phyloP scores from a whole-genome alignment of 1,140 invertebrate species.

The Cylas formicarius region DNA sequence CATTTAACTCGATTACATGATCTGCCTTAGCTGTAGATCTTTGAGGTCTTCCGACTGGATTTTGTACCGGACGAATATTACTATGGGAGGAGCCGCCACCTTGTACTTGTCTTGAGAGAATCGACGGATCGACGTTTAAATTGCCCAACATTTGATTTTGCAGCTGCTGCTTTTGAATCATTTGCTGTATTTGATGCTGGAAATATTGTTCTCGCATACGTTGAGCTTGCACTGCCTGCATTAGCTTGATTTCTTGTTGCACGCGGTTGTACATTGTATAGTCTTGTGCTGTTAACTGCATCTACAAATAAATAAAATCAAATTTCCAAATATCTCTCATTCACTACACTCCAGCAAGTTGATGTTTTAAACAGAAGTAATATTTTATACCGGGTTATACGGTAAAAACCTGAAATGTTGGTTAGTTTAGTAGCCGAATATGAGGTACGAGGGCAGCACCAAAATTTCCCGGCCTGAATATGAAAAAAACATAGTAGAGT shows the following conservation, averaged over 20 bases:
- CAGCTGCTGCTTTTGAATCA: constrained; percentile 31
- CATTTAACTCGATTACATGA: constrained; percentile 28
- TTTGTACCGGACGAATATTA: not conserved
- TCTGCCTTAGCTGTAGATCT: constrained; percentile 1
- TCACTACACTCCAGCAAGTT: too few species aligned
- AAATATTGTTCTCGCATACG: constrained; percentile 30
- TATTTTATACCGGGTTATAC: too few species aligned
- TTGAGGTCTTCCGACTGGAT: not conserved
- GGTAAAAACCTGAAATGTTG: too few species aligned
- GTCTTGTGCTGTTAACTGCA: constrained; percentile 27
- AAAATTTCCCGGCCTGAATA: too few species aligned
- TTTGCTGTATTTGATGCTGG: constrained; percentile 29
- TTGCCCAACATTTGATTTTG: constrained; percentile 20
- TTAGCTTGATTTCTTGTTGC: constrained; percentile 22
- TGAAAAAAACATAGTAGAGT: too few species aligned
- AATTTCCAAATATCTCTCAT: constrained; percentile 4
- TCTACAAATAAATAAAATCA: constrained; percentile 12
- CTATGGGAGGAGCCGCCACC: not conserved
- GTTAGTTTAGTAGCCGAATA: too few species aligned
- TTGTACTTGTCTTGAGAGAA: constrained; percentile 8
- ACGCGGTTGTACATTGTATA: constrained; percentile 25
- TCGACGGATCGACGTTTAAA: constrained; percentile 13
- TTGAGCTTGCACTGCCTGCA: constrained; percentile 23
- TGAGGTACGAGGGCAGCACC: too few species aligned
- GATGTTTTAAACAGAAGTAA: too few species aligned